Conservation (phyloP, 2,888 invertebrate genomes). For the Drosophila bunnanda region DNA sequence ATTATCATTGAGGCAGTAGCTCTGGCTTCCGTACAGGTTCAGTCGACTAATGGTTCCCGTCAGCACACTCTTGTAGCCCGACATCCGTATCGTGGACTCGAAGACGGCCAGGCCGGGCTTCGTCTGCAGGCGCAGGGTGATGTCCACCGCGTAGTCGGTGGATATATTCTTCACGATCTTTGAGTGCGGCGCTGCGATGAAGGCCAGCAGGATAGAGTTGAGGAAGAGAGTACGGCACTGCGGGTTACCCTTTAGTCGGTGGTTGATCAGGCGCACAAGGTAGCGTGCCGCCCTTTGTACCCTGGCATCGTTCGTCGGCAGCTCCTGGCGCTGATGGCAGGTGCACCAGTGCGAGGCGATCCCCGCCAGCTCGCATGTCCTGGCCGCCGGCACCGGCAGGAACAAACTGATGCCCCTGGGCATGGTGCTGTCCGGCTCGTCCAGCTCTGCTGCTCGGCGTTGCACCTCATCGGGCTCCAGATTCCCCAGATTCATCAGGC, state of each 20-base stretch:
- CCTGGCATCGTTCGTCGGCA: constrained; percentile 85
- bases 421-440: constrained; percentile 82
- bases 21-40: constrained; percentile 92
- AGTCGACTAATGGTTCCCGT: constrained; percentile 91
- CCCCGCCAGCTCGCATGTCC: constrained; percentile 91
- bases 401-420: constrained; percentile 91
- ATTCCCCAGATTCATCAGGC: constrained; percentile 87
- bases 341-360: constrained; percentile 95
- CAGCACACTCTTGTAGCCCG: constrained; percentile 76
- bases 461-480: constrained; percentile 85
- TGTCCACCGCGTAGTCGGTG: constrained; percentile 82
- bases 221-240: constrained; percentile 89
- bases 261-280: constrained; percentile 88
- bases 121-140: constrained; percentile 85
- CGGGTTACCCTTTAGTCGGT: constrained; percentile 86
- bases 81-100: constrained; percentile 90
- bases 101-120: constrained; percentile 87
- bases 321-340: constrained; percentile 89
- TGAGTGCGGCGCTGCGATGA: constrained; percentile 86
- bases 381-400: constrained; percentile 88
- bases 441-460: constrained; percentile 55
- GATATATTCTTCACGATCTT: constrained; percentile 81
- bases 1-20: constrained; percentile 90
- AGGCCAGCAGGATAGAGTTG: constrained; percentile 88
- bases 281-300: constrained; percentile 87